A percentile compares a stretch with the other conserved stretches of the same genome.
Conservation (phyloP, 2,888 invertebrate species). For the Gymnosoma rotundatum region DNA sequence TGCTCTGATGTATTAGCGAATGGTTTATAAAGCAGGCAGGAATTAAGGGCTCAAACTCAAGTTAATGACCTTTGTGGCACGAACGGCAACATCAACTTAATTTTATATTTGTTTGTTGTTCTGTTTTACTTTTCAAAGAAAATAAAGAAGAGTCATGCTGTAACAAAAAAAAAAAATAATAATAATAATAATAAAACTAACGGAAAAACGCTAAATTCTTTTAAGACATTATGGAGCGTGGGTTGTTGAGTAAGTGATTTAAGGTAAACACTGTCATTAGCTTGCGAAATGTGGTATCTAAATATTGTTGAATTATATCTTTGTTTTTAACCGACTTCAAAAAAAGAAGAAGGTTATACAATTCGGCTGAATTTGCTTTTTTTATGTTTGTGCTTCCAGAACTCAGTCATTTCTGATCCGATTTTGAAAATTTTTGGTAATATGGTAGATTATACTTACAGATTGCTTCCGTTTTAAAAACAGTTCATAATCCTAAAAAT, state of each 20-base stretch:
- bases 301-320: neutral
- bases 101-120: slow-evolving; percentile 10
- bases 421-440: no score
- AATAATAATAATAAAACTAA: slow-evolving; percentile 13
- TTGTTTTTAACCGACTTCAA: neutral
- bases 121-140: neutral
- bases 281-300: neutral
- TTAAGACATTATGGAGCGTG: neutral
- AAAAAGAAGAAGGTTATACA: no score
- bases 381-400: no score
- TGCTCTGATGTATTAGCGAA: slow-evolving; percentile 11
- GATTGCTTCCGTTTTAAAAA: no score
- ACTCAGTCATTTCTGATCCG: no score
- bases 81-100: slow-evolving; percentile 33
- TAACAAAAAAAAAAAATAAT: slow-evolving; percentile 41
- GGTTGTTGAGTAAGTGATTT: neutral
- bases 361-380: no score
- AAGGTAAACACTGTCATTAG: no score
- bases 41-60: slow-evolving; percentile 62
- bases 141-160: slow-evolving; percentile 4
- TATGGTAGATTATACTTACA: no score
- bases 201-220: slow-evolving; percentile 25
- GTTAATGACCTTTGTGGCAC: slow-evolving; percentile 65
- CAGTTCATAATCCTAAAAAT: no score
- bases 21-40: slow-evolving; percentile 12